A percentile compares a stretch with the other conserved stretches of the same genome.
phyloP scores from a whole-genome alignment of 2,888 invertebrate species.

The Machimus atricapillus region DNA sequence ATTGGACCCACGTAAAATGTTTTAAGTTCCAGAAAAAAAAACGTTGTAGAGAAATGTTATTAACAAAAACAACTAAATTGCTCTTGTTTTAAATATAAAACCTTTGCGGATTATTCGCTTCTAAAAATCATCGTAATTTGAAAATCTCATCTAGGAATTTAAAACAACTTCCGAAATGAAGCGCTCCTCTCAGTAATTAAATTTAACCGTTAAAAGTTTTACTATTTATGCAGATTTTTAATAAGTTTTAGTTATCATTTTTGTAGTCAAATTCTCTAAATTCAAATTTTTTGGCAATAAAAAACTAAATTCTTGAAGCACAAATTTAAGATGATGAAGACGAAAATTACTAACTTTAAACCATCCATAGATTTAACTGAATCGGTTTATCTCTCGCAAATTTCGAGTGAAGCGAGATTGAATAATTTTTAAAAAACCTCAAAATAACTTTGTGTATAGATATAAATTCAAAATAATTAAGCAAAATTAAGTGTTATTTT shows the following conservation, averaged over 20 bases:
- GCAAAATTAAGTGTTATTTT: neutral
- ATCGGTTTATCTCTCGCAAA: neutral
- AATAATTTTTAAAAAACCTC: neutral
- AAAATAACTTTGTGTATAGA: neutral
- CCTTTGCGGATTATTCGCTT: too few species aligned
- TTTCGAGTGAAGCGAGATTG: neutral
- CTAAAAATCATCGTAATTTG: too few species aligned
- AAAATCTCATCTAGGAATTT: too few species aligned
- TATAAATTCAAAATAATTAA: neutral
- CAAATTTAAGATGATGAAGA: neutral
- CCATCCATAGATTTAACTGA: neutral
- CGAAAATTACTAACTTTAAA: neutral
- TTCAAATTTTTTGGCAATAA: neutral
- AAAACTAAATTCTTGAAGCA: neutral
- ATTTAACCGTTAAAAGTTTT: too few species aligned
- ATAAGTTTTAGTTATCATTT: neutral
- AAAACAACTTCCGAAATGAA: too few species aligned
- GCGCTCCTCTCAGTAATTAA: too few species aligned
- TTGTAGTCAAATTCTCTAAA: neutral
- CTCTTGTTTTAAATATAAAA: too few species aligned
- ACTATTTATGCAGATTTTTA: too few species aligned
- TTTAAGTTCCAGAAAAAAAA: too few species aligned
- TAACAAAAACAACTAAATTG: too few species aligned
- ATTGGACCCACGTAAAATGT: too few species aligned
- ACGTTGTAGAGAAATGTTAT: too few species aligned